Conservation (phyloP, 2,888 invertebrate genomes). For the Crossocerus cetratus region DNA sequence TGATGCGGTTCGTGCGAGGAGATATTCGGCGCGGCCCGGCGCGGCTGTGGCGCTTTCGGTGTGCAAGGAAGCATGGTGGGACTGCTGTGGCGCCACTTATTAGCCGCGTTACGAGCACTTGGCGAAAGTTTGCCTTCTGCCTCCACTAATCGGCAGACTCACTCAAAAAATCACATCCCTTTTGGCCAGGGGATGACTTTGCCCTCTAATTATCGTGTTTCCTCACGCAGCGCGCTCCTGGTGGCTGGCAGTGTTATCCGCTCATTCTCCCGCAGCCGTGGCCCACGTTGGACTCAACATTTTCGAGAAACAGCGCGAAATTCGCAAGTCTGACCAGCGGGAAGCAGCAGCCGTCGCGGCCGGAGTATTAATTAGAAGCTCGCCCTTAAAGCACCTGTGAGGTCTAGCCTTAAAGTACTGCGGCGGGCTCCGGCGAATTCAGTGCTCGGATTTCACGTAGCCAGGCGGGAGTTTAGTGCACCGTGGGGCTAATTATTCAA, state of each 20-base stretch:
- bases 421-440: conserved; percentile 69
- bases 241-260: no score
- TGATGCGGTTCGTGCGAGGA: no score
- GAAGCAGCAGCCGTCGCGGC: conserved; percentile 36
- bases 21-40: no score
- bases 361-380: conserved; percentile 71
- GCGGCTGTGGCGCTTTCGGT: no score
- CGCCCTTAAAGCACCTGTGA: conserved; percentile 68
- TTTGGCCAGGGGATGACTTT: not conserved
- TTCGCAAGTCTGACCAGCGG: conserved; percentile 1
- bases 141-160: conserved; percentile 1
- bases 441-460: conserved; percentile 72
- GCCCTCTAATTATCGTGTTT: conserved; percentile 3
- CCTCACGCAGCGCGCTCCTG: not conserved
- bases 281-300: not conserved
- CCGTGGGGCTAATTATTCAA: conserved; percentile 76
- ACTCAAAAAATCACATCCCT: conserved; percentile 3
- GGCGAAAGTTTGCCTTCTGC: not conserved
- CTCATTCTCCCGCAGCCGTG: no score
- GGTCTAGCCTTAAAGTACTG: conserved; percentile 69
- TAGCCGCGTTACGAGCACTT: not conserved
- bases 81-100: not conserved
- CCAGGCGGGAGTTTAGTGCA: conserved; percentile 68
- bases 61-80: not conserved
- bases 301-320: not conserved